Evolutionary conservation across 1,140 invertebrate species (phyloP), one percentile per base, ranked within the genome.

Genomic region (Procambarus virginalis): DNA sequence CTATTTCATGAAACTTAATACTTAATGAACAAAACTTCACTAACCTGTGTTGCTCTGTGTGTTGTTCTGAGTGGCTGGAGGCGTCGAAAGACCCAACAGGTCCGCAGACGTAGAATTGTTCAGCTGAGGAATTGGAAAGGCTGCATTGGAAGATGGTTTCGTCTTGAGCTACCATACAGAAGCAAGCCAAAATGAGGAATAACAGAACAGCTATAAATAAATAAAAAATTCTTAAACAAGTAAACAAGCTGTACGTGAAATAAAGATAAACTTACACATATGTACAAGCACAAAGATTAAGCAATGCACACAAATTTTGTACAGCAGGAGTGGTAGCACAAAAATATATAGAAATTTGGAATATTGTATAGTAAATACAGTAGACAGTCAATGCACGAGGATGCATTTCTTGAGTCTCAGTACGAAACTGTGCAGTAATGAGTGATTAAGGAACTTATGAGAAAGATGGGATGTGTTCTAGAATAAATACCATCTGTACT

Each of bases 21-120:
- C 14, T 3, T 48, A n/a, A n/a, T 68, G 20, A 49, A 48, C 49
- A 12, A 8, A 2, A 48, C 3, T n/a, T 17, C 68, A 89, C 81
- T 76, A 81, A 93, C 94, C 55, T 60, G 91, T 92, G 60, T 91
- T 92, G 73, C 89, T 91, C 78, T 91, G 90, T 76, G 58, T 91
- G 73, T 73, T 91, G 68, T 95, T 96, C 93, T 95, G 95, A 92
- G 94, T 96, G 90, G 95, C 95, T 85, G 97, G 96, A 68, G 97
- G 97, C 73, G 97, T 97, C 45, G 97, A 97, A 58, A 98, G 93
- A 51, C 97, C 97, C 20, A 98, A 94, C n/a, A 98, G 94, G 95
- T 98, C 97, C 55, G 97, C 96, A 92, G 97, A 97, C 94, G 93
- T 95, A 95, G 70, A 84, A 70, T 85, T 90, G 83, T 90, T 90